Evolutionary conservation across 2,113 vertebrate genomes (phyloP).

Genomic region (Channa argus): DNA sequence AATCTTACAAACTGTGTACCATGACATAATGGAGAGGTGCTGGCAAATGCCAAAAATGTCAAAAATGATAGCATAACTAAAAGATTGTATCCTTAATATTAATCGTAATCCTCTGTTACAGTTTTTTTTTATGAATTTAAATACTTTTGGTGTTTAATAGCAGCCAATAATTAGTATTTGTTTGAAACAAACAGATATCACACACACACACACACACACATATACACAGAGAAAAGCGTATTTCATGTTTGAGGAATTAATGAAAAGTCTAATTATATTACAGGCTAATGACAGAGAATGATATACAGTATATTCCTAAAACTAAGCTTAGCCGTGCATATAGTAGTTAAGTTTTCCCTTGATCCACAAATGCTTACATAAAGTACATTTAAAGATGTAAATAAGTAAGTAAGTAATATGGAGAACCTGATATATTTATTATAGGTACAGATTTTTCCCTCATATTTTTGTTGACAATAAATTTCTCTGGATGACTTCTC

Average conservation of each 20-base stretch:
- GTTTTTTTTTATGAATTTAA: not conserved
- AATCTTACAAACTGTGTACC: slow-evolving; percentile 13
- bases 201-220: not conserved
- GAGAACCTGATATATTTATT: no score
- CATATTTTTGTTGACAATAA: no score
- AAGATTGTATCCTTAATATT: slow-evolving; percentile 12
- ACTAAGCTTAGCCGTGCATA: not conserved
- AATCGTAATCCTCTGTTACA: no score
- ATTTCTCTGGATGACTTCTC: slow-evolving; percentile 12
- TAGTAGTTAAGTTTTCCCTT: not conserved
- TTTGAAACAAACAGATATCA: no score
- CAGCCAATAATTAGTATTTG: slow-evolving; percentile 26
- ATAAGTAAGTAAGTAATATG: no score
- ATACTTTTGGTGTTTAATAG: slow-evolving; percentile 14
- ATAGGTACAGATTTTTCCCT: no score
- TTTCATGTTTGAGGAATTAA: slow-evolving; percentile 36
- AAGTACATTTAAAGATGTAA: slow-evolving; percentile 19
- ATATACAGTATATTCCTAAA: slow-evolving; percentile 1
- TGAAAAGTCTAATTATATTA: slow-evolving; percentile 36
- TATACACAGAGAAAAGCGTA: not conserved
- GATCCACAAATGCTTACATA: not conserved
- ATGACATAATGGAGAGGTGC: slow-evolving; percentile 17
- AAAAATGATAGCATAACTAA: slow-evolving; percentile 10
- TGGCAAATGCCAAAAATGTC: no score
- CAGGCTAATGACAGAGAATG: slow-evolving; percentile 2